A percentile compares a stretch with the other conserved stretches of the same genome.
phyloP scores from a whole-genome alignment of 2,797 vertebrate species.

The Gymnodraco acuticeps region DNA sequence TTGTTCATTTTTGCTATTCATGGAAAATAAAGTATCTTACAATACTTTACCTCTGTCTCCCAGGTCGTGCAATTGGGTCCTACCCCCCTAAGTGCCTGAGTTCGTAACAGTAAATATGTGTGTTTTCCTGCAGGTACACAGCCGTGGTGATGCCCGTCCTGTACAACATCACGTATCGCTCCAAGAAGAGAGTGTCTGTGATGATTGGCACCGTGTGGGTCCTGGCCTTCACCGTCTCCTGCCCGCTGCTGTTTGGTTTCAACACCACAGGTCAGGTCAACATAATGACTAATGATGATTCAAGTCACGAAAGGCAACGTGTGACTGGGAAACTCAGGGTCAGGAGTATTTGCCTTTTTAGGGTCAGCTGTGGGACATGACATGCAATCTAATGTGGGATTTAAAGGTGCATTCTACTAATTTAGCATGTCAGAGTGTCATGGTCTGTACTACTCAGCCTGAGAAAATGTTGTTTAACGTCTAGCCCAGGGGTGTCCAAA shows the following conservation, averaged over 20 bases:
- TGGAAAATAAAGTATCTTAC: too few species aligned
- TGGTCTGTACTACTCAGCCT: too few species aligned
- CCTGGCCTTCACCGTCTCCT: slow-evolving; percentile 93
- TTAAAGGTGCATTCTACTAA: slow-evolving; percentile 1
- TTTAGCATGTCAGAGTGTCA: too few species aligned
- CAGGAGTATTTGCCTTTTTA: slow-evolving; percentile 15
- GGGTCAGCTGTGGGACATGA: slow-evolving; percentile 14
- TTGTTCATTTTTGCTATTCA: too few species aligned
- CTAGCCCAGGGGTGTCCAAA: too few species aligned
- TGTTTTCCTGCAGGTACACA: slow-evolving; percentile 87
- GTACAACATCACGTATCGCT: slow-evolving; percentile 92
- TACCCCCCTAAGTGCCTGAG: too few species aligned
- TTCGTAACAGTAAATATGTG: slow-evolving; percentile 8
- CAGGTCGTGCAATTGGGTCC: too few species aligned
- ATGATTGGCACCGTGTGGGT: slow-evolving; percentile 94
- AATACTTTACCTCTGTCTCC: too few species aligned
- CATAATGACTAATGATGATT: not conserved
- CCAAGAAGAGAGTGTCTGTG: slow-evolving; percentile 90
- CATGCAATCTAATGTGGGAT: slow-evolving; percentile 2
- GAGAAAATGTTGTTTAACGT: too few species aligned
- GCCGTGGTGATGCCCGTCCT: slow-evolving; percentile 96
- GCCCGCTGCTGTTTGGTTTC: slow-evolving; percentile 94
- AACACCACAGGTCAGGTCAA: slow-evolving; percentile 93
- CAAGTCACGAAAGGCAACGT: not conserved
- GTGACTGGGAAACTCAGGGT: not conserved